Base-by-base conservation (phyloP, 2,113 vertebrate species). In the Saccopteryx bilineata region DNA sequence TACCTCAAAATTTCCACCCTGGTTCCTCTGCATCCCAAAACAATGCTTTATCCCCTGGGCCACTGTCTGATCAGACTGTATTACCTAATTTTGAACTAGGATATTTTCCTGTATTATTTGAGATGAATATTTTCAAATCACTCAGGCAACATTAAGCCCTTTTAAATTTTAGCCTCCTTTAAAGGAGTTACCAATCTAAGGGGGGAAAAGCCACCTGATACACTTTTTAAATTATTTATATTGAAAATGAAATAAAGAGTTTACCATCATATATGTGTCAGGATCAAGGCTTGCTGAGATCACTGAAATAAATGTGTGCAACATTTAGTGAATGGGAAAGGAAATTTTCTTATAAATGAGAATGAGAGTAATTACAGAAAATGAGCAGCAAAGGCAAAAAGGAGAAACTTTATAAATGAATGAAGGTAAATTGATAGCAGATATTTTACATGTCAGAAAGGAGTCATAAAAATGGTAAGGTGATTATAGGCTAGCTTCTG, bases 171-270 rank as follows among this genome's bases (percentile, higher is more conserved):
- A 76, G 39, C 61, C 18, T 54, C 39, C 76, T 91, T 95, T 63
- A 81, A 85, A 91, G 28, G 19, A 91, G 79, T 85, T 93, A 91
- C 87, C 48, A 90, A 52, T 23, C 8, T 31, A 19, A 90, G 48
- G 28, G 26, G 15, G 15, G 72, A 78, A 92, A 75, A 95, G 48
- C 1, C 46, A 23, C 48, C 56, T 91, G 46, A n/a, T 94, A 94
- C 54, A 71, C 71, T 93, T 96, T 96, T 87, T 96, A 96, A 96
- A 96, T 96, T 76, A 58, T 96, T 97, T 97, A 96, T 96, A 93
- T 91, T 97, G 93, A 96, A 95, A 95, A 87, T 52, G n/a, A 84
- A 97, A 97, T 94, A 96, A 98, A 97, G 19, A 97, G 78, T n/a
- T 91, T 88, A 91, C 56, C 98, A 82, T 81, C 87, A 87, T 96